Conservation (phyloP, 2,888 invertebrate species). For the Linnaemya tessellans region DNA sequence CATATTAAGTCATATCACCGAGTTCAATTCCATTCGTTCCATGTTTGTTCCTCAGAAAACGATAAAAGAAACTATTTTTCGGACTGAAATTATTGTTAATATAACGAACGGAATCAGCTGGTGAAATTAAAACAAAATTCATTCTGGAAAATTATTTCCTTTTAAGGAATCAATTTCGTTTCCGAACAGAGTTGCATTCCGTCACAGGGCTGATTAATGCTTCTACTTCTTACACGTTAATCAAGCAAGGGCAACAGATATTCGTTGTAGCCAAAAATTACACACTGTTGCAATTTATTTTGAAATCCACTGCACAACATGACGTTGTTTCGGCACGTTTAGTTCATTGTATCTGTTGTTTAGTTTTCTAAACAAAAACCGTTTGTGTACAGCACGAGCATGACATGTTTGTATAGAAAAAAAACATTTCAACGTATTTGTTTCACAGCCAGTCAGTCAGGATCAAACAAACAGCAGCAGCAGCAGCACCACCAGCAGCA, state of each 20-base stretch:
- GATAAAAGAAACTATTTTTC: too few species aligned
- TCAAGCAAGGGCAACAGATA: neutral
- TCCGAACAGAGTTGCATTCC: neutral
- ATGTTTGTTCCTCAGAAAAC: too few species aligned
- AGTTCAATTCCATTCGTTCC: too few species aligned
- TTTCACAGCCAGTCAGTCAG: conserved; percentile 3
- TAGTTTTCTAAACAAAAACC: conserved; percentile 54
- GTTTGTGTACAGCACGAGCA: conserved; percentile 20
- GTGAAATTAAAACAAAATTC: too few species aligned
- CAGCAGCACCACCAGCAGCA: neutral
- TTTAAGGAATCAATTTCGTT: too few species aligned
- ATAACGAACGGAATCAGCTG: too few species aligned
- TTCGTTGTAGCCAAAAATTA: neutral
- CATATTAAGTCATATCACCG: too few species aligned
- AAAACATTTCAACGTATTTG: conserved; percentile 23
- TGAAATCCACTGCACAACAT: neutral
- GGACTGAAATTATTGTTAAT: too few species aligned
- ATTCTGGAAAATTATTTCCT: too few species aligned
- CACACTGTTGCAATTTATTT: neutral
- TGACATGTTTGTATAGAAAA: conserved; percentile 33
- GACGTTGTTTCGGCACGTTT: conserved; percentile 57
- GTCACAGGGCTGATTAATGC: too few species aligned
- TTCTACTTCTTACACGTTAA: too few species aligned
- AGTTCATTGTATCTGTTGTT: conserved; percentile 53
- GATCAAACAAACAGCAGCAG: neutral